Conservation (phyloP, 1,140 invertebrate species). For the Drepana arcuata region DNA sequence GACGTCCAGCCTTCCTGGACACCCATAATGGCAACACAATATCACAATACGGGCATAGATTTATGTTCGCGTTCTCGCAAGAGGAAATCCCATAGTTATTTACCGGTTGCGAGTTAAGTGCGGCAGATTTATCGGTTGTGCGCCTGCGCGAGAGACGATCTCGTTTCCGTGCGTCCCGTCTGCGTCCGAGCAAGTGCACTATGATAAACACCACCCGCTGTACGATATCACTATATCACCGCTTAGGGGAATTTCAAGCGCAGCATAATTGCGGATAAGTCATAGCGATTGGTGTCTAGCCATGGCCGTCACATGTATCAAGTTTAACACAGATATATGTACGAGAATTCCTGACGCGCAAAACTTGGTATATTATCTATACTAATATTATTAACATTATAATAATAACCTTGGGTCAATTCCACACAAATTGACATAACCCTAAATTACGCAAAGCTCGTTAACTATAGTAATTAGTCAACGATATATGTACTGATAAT, state of each 20-base stretch:
- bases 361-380: too few relatives aligned
- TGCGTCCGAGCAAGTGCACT: conserved; percentile 27
- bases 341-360: too few relatives aligned
- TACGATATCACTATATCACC: conserved; percentile 28
- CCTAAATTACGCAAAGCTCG: too few relatives aligned
- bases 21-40: conserved; percentile 68
- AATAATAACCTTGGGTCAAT: too few relatives aligned
- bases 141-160: conserved; percentile 48
- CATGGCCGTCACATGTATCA: too few relatives aligned
- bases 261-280: conserved; percentile 26
- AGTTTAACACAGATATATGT: too few relatives aligned
- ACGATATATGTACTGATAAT: too few relatives aligned
- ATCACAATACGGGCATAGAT: conserved; percentile 70
- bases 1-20: conserved; percentile 44
- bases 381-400: too few relatives aligned
- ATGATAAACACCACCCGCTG: conserved; percentile 40
- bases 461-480: too few relatives aligned
- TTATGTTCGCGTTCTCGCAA: conserved; percentile 64
- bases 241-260: conserved; percentile 24
- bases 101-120: conserved; percentile 69
- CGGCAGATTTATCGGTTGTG: conserved; percentile 65
- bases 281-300: too few relatives aligned
- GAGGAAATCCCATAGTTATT: conserved; percentile 71
- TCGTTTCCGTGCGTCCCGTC: conserved; percentile 39
- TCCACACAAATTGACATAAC: too few relatives aligned